These are phyloP conservation scores for Nemurella pictetii DNA, from an alignment of 2,888 invertebrate genomes.

Conservation along the genomic window DNA sequence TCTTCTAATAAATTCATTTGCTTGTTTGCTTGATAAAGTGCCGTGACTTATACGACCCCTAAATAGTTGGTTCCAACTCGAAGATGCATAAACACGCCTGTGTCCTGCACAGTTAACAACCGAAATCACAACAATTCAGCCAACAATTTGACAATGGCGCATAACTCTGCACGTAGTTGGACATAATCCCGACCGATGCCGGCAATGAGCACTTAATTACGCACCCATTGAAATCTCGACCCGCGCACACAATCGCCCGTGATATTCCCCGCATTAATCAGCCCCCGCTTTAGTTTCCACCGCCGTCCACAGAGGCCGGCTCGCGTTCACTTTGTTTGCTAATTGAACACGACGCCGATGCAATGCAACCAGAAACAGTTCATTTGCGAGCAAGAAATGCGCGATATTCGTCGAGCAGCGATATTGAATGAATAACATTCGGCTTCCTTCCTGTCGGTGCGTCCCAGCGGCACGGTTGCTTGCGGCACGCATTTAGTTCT, in stretches of 20 bases:
- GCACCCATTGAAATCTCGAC: neutral
- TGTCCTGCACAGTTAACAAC: neutral
- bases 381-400: neutral
- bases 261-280: neutral
- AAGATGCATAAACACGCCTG: too few species aligned
- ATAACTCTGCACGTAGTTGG: neutral
- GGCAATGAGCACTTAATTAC: neutral
- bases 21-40: too few species aligned
- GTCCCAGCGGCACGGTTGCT: too few species aligned
- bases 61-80: too few species aligned
- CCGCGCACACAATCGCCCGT: neutral
- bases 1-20: too few species aligned
- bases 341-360: neutral
- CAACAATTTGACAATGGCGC: neutral
- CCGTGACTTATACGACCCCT: too few species aligned
- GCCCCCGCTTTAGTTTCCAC: neutral
- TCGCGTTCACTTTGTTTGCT: neutral
- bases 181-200: neutral
- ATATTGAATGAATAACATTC: neutral
- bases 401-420: neutral
- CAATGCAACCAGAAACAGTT: neutral
- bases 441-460: neutral
- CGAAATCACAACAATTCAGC: neutral
- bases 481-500: too few species aligned
- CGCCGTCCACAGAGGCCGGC: neutral